Base-by-base conservation (phyloP, 2,797 vertebrate species). In the Lateolabrax maculatus region DNA sequence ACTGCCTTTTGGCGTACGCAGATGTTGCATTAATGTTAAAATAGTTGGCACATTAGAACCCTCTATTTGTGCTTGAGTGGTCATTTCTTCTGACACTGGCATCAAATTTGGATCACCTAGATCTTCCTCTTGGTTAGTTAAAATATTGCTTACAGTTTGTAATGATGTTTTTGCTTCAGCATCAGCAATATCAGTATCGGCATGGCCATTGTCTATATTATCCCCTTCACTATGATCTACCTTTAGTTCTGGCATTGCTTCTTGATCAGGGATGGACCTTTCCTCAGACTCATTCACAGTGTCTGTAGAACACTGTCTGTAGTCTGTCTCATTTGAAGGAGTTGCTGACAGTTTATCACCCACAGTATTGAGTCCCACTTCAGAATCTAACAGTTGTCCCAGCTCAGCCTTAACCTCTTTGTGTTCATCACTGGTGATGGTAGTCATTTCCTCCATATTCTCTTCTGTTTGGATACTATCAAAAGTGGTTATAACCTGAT, bases 401-500 rank as follows among this genome's bases (percentile, higher is more conserved):
- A 67, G 29, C 8, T 73, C 23, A 66, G 31, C 12, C 31, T 49
- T 43, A 39, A 36, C 19, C 6, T 48, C 23, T 55, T 71, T 55
- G 15, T 57, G 13, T 62, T 5, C 25, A 37, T 63, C 48, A 60
- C 9, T 12, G 34, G 31, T 60, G 25, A 68, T 4, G 10, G 29
- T 31, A n/a, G 18, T 16, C 0, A n/a, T 39, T 48, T 67, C 57
- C 19, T 65, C 46, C 13, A 48, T 7, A 19, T 12, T 27, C 16
- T 79, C 69, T 4, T 62, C 73, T 58, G 48, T 25, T 13, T 85
- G 69, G 25, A 69, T 43, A 46, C 19, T 6, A 49, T 67, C 34
- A 49, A 9, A 61, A 12, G 27, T 29, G 9, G 10, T 9, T 34
- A 23, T 18, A 31, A 39, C 13, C 23, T 60, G 64, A 58, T 74